Evolutionary conservation across 2,797 vertebrate genomes (phyloP).

Genomic region (Nyctalus aviator): DNA sequence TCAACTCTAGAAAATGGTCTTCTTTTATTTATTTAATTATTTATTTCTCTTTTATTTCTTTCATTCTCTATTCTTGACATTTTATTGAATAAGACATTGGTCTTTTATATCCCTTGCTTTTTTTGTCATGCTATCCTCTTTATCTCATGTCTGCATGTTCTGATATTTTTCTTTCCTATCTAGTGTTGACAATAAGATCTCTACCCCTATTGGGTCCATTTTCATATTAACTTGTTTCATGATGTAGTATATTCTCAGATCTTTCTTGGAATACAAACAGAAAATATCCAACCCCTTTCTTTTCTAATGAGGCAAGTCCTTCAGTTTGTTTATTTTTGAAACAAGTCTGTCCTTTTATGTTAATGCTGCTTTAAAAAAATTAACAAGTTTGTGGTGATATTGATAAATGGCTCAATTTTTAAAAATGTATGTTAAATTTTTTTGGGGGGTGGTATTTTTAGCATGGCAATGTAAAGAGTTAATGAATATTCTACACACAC

Average conservation of each 20-base stretch:
- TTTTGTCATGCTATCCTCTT: not conserved
- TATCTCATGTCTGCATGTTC: not conserved
- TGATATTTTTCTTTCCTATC: not conserved
- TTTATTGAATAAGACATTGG: not conserved
- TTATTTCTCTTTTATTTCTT: not conserved
- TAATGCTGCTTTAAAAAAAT: not conserved
- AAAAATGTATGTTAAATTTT: not conserved
- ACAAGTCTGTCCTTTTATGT: not conserved
- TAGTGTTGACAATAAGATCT: not conserved
- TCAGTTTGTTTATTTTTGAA: not conserved
- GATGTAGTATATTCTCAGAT: not conserved
- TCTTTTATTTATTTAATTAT: not conserved
- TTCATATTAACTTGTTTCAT: not conserved
- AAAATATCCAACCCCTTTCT: not conserved
- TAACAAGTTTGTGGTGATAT: not conserved
- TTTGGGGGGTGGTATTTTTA: not conserved
- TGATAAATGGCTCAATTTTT: not conserved
- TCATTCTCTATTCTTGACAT: not conserved
- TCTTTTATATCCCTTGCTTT: not conserved
- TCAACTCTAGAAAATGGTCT: not conserved
- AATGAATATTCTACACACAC: not conserved
- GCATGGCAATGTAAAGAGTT: not conserved
- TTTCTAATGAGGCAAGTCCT: not conserved
- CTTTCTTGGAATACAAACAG: not conserved
- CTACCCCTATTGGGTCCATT: not conserved